Evolutionary conservation across 2,113 vertebrate genomes (phyloP).

Genomic region (Corapipo altera): DNA sequence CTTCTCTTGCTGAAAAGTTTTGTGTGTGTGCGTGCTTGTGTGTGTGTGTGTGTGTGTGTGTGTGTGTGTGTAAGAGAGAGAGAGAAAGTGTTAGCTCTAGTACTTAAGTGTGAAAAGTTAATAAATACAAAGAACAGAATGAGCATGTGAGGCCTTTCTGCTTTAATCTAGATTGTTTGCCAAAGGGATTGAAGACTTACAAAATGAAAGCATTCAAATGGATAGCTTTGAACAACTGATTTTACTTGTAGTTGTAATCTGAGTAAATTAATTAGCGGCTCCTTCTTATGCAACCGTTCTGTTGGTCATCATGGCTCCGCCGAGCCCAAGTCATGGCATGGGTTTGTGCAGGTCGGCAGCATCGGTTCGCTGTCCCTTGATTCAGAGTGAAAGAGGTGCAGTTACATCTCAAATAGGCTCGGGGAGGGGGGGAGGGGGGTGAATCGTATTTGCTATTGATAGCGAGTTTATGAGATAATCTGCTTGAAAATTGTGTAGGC

Average conservation of each 20-base stretch:
- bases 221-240: neutral
- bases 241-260: constrained; percentile 6
- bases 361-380: neutral
- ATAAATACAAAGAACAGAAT: neutral
- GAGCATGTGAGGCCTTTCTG: constrained; percentile 55
- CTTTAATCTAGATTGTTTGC: constrained; percentile 12
- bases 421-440: rapidly evolving
- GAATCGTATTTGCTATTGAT: neutral
- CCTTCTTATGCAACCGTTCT: neutral
- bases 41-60: no score
- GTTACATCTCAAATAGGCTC: neutral
- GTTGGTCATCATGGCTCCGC: neutral
- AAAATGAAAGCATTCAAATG: neutral
- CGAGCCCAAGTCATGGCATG: neutral
- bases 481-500: neutral
- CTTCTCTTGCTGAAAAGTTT: constrained; percentile 32
- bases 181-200: neutral
- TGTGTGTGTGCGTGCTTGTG: no score
- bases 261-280: constrained; percentile 31
- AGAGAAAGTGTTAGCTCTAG: neutral
- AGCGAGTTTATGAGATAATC: neutral
- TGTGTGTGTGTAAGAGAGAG: neutral
- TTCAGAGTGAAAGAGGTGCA: neutral
- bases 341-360: neutral
- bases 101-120: constrained; percentile 14